Evolutionary conservation across 37 sponge, comb jelly and placozoan genomes (phyloP).

Genomic region (Beroe forskalii): DNA sequence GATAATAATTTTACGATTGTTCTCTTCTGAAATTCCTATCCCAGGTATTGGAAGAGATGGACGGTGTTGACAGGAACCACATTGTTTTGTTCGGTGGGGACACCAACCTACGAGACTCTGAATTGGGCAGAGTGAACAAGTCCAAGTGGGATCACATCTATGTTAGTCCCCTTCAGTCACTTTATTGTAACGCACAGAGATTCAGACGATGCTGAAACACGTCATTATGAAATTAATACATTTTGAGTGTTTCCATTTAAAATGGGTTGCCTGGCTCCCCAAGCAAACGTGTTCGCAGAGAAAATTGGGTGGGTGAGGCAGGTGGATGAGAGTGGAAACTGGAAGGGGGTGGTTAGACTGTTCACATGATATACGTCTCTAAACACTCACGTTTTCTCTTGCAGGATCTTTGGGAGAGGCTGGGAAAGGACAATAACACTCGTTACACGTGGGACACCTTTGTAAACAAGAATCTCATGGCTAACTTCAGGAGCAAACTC

Average conservation of each 20-base stretch:
- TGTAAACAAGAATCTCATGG: neutral
- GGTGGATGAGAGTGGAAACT: too few relatives aligned
- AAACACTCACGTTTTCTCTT: too few relatives aligned
- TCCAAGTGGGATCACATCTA: neutral
- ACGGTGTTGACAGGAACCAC: neutral
- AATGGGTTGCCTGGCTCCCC: too few relatives aligned
- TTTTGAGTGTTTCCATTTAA: too few relatives aligned
- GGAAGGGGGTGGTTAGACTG: too few relatives aligned
- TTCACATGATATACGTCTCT: too few relatives aligned
- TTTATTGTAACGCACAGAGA: too few relatives aligned
- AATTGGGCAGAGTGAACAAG: neutral
- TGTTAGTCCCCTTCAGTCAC: too few relatives aligned
- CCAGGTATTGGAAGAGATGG: neutral
- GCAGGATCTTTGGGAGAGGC: constrained; percentile 38
- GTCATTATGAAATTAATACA: too few relatives aligned
- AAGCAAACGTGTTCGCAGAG: too few relatives aligned
- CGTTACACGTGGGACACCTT: constrained; percentile 48
- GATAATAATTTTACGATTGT: neutral
- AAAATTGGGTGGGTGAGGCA: too few relatives aligned
- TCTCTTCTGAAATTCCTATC: neutral
- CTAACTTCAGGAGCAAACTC: neutral
- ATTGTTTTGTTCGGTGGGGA: constrained; percentile 15
- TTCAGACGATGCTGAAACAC: too few relatives aligned
- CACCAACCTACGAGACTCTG: neutral
- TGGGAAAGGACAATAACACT: neutral